Evolutionary conservation across 2,888 invertebrate species (phyloP), one percentile per base, ranked within the genome.

Genomic region (Argynnis bischoffii): DNA sequence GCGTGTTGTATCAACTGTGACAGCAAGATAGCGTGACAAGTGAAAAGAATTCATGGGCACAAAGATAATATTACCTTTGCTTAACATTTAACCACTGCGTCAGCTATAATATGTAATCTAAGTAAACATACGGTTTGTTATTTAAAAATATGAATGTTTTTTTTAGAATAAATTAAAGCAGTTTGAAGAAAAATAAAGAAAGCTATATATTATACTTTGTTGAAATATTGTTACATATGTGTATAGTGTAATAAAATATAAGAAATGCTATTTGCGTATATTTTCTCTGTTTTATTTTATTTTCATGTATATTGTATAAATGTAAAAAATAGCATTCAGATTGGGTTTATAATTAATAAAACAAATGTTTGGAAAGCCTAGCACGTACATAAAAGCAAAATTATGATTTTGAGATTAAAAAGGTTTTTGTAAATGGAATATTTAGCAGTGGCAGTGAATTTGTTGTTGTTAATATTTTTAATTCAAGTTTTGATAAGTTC

Each of bases 1-100:
- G 59, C 61, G 61, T 55, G 55, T 66, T 66, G 50, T 66, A 60
- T 66, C 66, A 66, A 55, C 66, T 66, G 66, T 55, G 66, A 61
- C 66, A 61, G 61, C 47, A 31, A 66, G 61, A 66, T 66, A 66
- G 61, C 60, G 66, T 61, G 66, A 50, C 66, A 66, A 66, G 55
- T 46, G 53, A 61, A 60, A 66, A 66, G 47, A 60, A 61, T 66
- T 61, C 66, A 61, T 26, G 26, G 55, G 48, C 55, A 35, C 50
- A 50, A 55, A 61, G 65, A 31, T 66, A 55, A 60, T 61, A 51
- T 61, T 41, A 35, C 50, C 41, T 51, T 51, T 51, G 50, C 13
- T 26, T 50, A 15, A 50, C 35, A 35, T 3, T 41, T 18, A 51
- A 11, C 47, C n/a, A 21, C 1, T 18, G 51, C 18, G 16, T 51